Evolutionary conservation across 2,888 invertebrate genomes (phyloP), one percentile per base, ranked within the genome.

Genomic region (Ypsolopha scabrella): DNA sequence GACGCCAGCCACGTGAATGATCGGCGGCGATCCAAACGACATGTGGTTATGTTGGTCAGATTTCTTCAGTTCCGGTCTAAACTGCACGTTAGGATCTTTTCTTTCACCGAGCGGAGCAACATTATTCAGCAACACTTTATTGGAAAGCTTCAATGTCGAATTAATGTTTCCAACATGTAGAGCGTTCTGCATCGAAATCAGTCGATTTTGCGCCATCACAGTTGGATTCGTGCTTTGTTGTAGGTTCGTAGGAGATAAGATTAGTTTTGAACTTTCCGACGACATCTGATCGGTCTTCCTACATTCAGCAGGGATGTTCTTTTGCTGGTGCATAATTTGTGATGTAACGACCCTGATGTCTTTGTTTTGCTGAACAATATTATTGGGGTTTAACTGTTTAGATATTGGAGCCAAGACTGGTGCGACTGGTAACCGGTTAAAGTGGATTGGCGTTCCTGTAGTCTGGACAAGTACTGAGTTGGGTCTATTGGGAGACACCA

Each of bases 371-470:
- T 75, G 79, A 50, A 76, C 64, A 39, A 81, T 69, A 53, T 86
- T 88, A 52, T 80, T 85, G 1, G 86, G 67, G 66, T 80, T 88
- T 39, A 89, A 64, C 55, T 89, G 88, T 70, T 90, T 90, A 6
- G 89, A 77, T 59, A 88, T 88, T 35, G 87, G 85, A 10, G 88
- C 72, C 60, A 90, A 72, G 34, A 90, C 86, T 41, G 90, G 87
- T 33, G 89, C 87, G 43, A 89, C 87, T 35, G 90, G 89, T 53
- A 90, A 69, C 47, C 90, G 70, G 61, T 86, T 89, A 53, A 88
- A 81, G 63, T 87, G 83, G 52, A 86, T 65, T 8, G 83, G 77
- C 9, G 79, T 56, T 39, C 81, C 80, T 62, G 78, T 80, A n/a
- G 81, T 75, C 67, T 86, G 87, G 24, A 87, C 82, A 51, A 87